phyloP scores from a whole-genome alignment of 1,140 invertebrate species.

The Leptinotarsa texana region DNA sequence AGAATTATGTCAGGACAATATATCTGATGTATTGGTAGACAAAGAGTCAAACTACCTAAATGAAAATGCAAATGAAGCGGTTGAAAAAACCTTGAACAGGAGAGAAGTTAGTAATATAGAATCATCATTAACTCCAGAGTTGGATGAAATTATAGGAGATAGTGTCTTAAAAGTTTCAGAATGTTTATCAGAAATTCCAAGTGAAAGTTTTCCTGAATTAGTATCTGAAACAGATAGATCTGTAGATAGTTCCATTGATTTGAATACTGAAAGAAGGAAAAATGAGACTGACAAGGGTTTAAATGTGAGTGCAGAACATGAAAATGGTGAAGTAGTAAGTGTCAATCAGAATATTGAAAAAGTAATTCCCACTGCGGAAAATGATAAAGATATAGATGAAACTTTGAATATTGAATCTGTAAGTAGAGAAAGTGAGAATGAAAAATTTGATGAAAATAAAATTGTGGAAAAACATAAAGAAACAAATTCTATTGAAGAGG shows the following conservation, averaged over 20 bases:
- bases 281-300: not conserved
- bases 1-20: not conserved
- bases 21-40: not conserved
- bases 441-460: conserved; percentile 22
- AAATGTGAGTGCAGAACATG: not conserved
- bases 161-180: conserved; percentile 3
- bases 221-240: not conserved
- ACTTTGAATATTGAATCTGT: not conserved
- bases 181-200: conserved; percentile 22
- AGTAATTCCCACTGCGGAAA: not conserved
- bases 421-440: not conserved
- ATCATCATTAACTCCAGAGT: not conserved
- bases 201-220: conserved; percentile 13
- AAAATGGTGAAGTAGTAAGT: not conserved
- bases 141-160: conserved; percentile 12
- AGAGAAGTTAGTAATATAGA: not conserved
- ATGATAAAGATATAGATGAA: conserved; percentile 1
- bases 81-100: not conserved
- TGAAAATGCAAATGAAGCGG: conserved; percentile 16
- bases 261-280: not conserved
- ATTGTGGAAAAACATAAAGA: conserved; percentile 1
- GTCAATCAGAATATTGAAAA: not conserved
- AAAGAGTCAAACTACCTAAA: conserved; percentile 31
- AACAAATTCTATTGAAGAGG: not conserved
- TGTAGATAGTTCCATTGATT: not conserved